Conservation (phyloP, 1,140 invertebrate genomes). For the Plutomurus gul region DNA sequence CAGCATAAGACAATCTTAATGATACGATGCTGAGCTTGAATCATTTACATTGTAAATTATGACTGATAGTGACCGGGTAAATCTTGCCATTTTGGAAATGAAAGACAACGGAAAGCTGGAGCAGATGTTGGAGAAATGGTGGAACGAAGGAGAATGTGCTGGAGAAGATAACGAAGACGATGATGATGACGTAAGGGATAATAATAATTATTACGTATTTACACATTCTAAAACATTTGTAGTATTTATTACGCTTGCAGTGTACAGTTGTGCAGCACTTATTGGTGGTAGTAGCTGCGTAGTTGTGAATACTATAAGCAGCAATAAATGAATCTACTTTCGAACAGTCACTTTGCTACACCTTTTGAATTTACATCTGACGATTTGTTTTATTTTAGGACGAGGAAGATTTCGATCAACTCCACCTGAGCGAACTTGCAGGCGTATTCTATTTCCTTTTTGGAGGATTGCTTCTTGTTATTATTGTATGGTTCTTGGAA, state of each 20-base stretch:
- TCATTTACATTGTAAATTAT: slow-evolving; percentile 11
- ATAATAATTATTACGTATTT: background rate
- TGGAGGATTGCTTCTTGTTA: background rate
- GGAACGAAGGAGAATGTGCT: slow-evolving; percentile 69
- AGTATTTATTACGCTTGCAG: too few relatives aligned
- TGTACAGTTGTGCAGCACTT: too few relatives aligned
- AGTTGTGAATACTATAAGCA: too few relatives aligned
- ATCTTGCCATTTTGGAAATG: slow-evolving; percentile 85
- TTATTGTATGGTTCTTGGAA: slow-evolving; percentile 43
- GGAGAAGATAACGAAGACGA: slow-evolving; percentile 34
- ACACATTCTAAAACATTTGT: too few relatives aligned
- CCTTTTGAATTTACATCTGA: background rate
- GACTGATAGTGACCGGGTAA: slow-evolving; percentile 76
- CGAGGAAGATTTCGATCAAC: slow-evolving; percentile 37
- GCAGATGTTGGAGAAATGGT: slow-evolving; percentile 90
- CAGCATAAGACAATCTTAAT: background rate
- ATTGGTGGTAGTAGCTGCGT: too few relatives aligned
- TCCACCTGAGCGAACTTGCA: slow-evolving; percentile 40
- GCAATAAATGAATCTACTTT: too few relatives aligned
- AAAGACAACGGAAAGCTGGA: slow-evolving; percentile 90
- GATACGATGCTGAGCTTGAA: background rate
- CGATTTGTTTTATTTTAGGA: background rate
- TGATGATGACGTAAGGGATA: slow-evolving; percentile 4
- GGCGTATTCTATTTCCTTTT: slow-evolving; percentile 37
- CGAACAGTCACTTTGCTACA: too few relatives aligned